Evolutionary conservation across 1,140 invertebrate genomes (phyloP), one percentile per base, ranked within the genome.

Genomic region (Cydia fagiglandana): DNA sequence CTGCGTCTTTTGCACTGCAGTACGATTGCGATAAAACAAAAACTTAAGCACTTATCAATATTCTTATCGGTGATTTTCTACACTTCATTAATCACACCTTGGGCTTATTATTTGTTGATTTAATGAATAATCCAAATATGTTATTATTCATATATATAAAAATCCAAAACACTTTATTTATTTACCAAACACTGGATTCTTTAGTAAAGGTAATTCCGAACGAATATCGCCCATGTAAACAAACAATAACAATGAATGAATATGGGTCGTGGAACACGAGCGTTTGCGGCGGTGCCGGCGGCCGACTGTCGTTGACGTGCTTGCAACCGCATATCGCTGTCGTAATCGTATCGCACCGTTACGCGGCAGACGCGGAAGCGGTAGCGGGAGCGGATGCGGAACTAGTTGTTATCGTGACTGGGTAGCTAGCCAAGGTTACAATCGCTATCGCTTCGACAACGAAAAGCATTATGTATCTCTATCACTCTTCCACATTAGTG

Each of bases 61-160:
- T 3, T 88, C 87, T 90, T 90, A 88, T 90, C 87, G 50, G 9
- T 61, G 77, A 84, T 79, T 81, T 84, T 86, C 82, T 86, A 77
- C 84, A 84, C 82, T 84, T 84, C 77, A 82, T 79, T 74, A 77
- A 76, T 66, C 70, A 74, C 78, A 79, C 75, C 83, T 86, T 80
- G 77, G 84, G 76, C 80, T 83, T 70, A 83, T 86, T 83, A 80
- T 82, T 86, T 84, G 79, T 81, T 82, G 80, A 75, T 45, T 17
- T 73, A 56, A 56, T 17, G 15, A 56, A 17, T 56, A 17, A 2
- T 9, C 20, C 15, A 17, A 56, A 56, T 56, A 56, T 56, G 4
- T 56, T 56, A 56, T 56, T 9, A 17, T 56, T 56, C 17, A 50
- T 13, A 17, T 17, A n/a, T 20, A 15, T 3, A 53, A n/a, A 6